Conservation (phyloP, 2,888 invertebrate species). For the Oasisia sp. region DNA sequence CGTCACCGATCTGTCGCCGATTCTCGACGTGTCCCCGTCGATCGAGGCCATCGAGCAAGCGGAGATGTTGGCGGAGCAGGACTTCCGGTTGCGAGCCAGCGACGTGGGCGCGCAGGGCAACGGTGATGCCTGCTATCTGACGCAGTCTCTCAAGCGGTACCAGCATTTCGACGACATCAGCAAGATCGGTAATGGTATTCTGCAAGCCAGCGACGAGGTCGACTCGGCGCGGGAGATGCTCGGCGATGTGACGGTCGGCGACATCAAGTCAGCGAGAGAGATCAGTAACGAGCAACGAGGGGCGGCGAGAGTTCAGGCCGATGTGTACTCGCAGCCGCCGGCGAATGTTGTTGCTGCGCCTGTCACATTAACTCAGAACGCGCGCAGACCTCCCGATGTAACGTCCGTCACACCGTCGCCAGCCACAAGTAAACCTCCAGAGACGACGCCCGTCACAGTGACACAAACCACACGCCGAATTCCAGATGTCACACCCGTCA, state of each 20-base stretch:
- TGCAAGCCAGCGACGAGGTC: constrained; percentile 20
- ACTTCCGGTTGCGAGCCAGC: constrained; percentile 44
- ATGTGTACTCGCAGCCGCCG: neutral
- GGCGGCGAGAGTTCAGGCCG: neutral
- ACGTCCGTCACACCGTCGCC: neutral
- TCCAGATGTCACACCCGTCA: neutral
- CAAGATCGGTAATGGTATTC: constrained; percentile 42
- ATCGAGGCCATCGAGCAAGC: constrained; percentile 65
- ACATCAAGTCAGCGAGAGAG: constrained; percentile 6
- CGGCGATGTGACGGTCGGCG: constrained; percentile 28
- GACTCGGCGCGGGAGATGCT: constrained; percentile 1
- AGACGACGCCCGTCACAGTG: neutral
- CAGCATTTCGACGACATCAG: constrained; percentile 60
- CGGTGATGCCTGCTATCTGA: neutral
- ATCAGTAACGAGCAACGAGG: neutral
- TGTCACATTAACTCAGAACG: too few relatives aligned
- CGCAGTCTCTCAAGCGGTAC: constrained; percentile 50
- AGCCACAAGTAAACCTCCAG: neutral
- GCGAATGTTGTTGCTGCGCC: neutral
- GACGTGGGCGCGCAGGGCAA: neutral
- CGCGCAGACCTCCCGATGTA: neutral
- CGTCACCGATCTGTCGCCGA: constrained; percentile 67
- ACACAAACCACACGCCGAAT: neutral
- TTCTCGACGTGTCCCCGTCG: constrained; percentile 67
- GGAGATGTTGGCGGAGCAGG: constrained; percentile 61